These are phyloP conservation scores for Didymodactylos carnosus DNA, from an alignment of 2,888 invertebrate genomes.

Conservation along the genomic window DNA sequence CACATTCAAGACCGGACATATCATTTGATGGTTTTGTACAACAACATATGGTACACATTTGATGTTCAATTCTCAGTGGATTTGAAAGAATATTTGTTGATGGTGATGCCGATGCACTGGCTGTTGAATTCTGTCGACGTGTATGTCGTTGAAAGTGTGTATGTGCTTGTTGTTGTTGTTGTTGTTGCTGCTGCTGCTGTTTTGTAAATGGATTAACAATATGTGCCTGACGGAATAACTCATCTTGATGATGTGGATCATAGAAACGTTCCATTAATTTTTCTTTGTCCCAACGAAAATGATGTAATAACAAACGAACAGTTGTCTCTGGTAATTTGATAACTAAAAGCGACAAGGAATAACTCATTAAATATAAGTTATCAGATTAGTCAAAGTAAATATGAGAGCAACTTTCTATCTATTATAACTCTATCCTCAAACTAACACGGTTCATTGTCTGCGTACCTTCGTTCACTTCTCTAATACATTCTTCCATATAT, in stretches of 20 bases:
- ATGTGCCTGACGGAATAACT: conserved; percentile 75
- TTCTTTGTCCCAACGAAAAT: conserved; percentile 97
- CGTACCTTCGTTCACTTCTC: conserved; percentile 72
- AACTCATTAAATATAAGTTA: too few relatives aligned
- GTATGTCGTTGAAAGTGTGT: too few relatives aligned
- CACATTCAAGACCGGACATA: conserved; percentile 47
- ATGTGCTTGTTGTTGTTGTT: background rate
- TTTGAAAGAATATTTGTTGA: background rate
- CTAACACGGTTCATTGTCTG: too few relatives aligned
- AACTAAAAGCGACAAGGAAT: too few relatives aligned
- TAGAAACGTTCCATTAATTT: conserved; percentile 76
- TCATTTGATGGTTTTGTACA: background rate
- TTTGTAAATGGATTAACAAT: conserved; percentile 65
- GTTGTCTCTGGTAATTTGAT: conserved; percentile 39
- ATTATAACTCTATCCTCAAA: too few relatives aligned
- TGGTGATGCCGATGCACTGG: background rate
- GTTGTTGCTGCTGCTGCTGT: background rate
- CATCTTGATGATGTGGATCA: conserved; percentile 62
- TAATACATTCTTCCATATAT: conserved; percentile 88
- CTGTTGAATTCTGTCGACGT: background rate
- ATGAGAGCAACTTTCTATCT: too few relatives aligned
- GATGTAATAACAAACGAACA: conserved; percentile 66
- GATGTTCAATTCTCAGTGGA: background rate
- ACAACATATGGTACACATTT: background rate
- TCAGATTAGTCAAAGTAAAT: too few relatives aligned